These are phyloP conservation scores for Teleogryllus occipitalis DNA, from an alignment of 1,140 invertebrate species.

Conservation along the genomic window DNA sequence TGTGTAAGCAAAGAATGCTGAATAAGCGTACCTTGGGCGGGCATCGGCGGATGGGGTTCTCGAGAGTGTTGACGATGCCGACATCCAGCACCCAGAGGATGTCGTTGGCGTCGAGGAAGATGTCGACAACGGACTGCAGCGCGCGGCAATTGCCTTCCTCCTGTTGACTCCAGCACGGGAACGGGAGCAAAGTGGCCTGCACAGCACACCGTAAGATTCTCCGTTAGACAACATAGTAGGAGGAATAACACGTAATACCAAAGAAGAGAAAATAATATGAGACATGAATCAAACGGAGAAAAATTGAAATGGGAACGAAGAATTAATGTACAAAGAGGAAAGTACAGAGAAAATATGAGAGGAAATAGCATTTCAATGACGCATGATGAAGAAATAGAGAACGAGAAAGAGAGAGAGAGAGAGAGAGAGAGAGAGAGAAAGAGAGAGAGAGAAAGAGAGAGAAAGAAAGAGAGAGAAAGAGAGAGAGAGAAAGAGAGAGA, in stretches of 20 bases:
- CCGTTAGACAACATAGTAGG: background rate
- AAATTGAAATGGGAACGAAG: background rate
- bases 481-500: too few relatives aligned
- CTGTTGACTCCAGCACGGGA: constrained; percentile 52
- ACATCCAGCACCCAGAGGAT: constrained; percentile 60
- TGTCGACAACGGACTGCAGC: constrained; percentile 50
- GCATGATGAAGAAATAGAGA: too few relatives aligned
- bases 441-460: too few relatives aligned
- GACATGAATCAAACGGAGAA: background rate
- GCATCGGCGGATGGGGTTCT: constrained; percentile 51
- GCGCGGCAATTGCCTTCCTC: constrained; percentile 53
- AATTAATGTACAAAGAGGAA: too few relatives aligned
- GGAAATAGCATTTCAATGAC: too few relatives aligned
- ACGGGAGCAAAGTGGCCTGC: constrained; percentile 30
- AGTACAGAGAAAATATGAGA: too few relatives aligned
- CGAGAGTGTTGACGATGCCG: constrained; percentile 55
- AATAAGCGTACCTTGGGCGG: constrained; percentile 41
- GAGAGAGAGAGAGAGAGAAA: too few relatives aligned
- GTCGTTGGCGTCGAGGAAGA: constrained; percentile 45
- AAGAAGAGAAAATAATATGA: background rate
- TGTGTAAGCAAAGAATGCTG: too few relatives aligned
- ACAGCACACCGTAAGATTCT: constrained; percentile 22
- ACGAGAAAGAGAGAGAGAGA: too few relatives aligned
- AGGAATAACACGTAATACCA: too few relatives aligned
- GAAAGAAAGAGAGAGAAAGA: too few relatives aligned